Evolutionary conservation across 2,797 vertebrate species (phyloP).

Genomic region (Muscicapa comitata): DNA sequence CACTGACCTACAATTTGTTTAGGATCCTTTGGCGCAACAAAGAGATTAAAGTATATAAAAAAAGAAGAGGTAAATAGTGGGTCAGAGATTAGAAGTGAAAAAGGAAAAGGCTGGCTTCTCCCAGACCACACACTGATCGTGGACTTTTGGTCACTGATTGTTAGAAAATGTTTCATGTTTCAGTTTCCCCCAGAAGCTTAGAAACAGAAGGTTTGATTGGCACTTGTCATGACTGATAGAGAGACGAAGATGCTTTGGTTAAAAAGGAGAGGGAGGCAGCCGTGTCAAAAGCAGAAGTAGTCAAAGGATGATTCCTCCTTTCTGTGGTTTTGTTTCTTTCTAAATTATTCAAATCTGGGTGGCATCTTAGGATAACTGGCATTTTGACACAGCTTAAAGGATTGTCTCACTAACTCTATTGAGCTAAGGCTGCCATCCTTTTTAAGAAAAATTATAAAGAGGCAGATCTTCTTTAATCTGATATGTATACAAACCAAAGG

Average conservation of each 20-base stretch:
- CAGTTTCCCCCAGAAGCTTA: constrained; percentile 66
- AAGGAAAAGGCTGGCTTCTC: constrained; percentile 77
- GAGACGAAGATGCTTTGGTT: constrained; percentile 82
- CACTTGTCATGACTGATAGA: constrained; percentile 93
- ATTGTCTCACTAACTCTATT: constrained; percentile 82
- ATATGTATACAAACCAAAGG: constrained; percentile 68
- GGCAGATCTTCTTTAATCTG: constrained; percentile 81
- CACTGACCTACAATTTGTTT: constrained; percentile 90
- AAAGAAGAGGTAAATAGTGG: constrained; percentile 85
- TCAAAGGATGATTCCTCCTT: constrained; percentile 84
- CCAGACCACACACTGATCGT: constrained; percentile 96
- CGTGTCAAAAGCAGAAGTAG: constrained; percentile 74
- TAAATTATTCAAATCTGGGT: constrained; percentile 88
- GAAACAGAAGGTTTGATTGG: constrained; percentile 88
- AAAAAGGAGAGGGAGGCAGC: constrained; percentile 74
- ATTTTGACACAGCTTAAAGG: constrained; percentile 79
- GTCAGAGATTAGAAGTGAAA: constrained; percentile 91
- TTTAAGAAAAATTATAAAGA: constrained; percentile 83
- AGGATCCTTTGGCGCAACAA: constrained; percentile 81
- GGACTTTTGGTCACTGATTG: constrained; percentile 84
- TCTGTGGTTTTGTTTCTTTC: constrained; percentile 82
- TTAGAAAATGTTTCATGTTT: constrained; percentile 84
- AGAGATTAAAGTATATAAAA: constrained; percentile 88
- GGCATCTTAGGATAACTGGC: constrained; percentile 83
- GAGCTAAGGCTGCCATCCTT: constrained; percentile 83